phyloP scores from a whole-genome alignment of 2,888 invertebrate genomes.

The Epinotia brunnichana region DNA sequence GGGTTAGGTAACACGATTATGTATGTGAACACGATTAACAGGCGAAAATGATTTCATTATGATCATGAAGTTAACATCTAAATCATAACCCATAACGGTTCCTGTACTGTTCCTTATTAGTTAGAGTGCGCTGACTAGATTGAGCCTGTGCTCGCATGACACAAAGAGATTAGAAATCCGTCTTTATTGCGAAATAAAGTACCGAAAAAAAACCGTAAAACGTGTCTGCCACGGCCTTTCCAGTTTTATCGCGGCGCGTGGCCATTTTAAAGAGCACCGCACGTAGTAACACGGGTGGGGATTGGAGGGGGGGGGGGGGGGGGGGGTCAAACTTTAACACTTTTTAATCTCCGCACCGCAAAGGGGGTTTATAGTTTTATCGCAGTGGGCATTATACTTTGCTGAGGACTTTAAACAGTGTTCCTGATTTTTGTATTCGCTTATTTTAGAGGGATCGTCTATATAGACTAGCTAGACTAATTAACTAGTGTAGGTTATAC shows the following conservation, averaged over 20 bases:
- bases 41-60: no score
- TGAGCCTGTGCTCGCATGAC: slow-evolving; percentile 20
- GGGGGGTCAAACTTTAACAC: slow-evolving; percentile 38
- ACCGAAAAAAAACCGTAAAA: slow-evolving; percentile 39
- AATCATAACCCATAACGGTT: no score
- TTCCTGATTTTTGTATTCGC: slow-evolving; percentile 11
- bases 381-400: slow-evolving; percentile 16
- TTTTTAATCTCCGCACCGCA: slow-evolving; percentile 33
- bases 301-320: slow-evolving; percentile 29
- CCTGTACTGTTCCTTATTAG: background rate
- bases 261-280: slow-evolving; percentile 38
- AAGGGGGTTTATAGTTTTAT: slow-evolving; percentile 27
- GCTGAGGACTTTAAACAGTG: slow-evolving; percentile 14
- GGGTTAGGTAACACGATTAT: no score
- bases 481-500: no score
- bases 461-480: no score
- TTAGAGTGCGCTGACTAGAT: background rate
- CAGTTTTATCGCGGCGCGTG: slow-evolving; percentile 40
- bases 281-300: slow-evolving; percentile 18
- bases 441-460: background rate
- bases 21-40: no score
- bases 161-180: slow-evolving; percentile 42
- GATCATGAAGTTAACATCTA: no score
- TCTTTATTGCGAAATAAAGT: slow-evolving; percentile 37
- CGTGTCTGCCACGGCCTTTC: slow-evolving; percentile 35